These are phyloP conservation scores for Sorex araneus DNA, from an alignment of 2,113 vertebrate species.

Conservation along the genomic window DNA sequence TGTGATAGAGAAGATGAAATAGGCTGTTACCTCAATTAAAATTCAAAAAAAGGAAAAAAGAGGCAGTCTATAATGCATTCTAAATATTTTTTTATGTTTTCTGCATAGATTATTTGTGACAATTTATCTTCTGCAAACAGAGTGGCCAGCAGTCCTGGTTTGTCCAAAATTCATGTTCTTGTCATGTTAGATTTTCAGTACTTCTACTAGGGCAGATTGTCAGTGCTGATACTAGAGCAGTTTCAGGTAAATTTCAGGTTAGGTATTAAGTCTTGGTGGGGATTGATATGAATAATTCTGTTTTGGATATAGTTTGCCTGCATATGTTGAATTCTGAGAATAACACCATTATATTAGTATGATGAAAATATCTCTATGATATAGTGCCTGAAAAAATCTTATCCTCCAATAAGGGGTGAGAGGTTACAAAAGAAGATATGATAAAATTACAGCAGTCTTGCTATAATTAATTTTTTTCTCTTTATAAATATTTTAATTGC, in stretches of 20 bases:
- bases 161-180: background rate
- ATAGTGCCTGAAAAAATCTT: background rate
- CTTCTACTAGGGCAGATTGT: no score
- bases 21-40: background rate
- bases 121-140: background rate
- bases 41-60: slow-evolving; percentile 9
- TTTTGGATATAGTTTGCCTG: background rate
- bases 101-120: background rate
- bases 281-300: no score
- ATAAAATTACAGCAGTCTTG: background rate
- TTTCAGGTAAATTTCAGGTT: background rate
- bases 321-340: background rate
- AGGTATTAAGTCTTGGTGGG: no score
- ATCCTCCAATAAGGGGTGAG: background rate
- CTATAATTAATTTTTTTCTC: background rate
- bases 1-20: background rate
- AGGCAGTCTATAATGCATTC: background rate
- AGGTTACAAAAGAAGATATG: background rate
- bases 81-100: slow-evolving; percentile 11
- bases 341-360: background rate
- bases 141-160: background rate
- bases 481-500: background rate
- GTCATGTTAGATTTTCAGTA: background rate
- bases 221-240: background rate
- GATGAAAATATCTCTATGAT: background rate